Evolutionary conservation across 2,888 invertebrate species (phyloP), one percentile per base, ranked within the genome.

Genomic region (Drosophila austrosaltans): DNA sequence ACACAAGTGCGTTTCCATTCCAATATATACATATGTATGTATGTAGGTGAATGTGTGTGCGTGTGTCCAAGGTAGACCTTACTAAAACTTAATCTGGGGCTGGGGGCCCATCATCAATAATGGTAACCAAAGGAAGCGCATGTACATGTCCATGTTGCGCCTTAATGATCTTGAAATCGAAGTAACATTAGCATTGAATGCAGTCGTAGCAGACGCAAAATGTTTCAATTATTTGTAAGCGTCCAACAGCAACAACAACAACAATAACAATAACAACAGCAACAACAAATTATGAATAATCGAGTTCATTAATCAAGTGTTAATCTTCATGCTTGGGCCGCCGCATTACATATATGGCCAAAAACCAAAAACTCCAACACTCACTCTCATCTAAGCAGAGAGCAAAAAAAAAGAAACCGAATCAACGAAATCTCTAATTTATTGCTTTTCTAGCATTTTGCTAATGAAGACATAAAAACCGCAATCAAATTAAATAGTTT

Each of bases 401-500:
- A 57, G 57, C 57, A 32, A 36, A 57, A 57, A 39, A 32, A 57
- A 57, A 39, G 16, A 16, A 16, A 16, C 39, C 22, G 57, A 57
- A 57, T 48, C 48, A 48, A 48, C 72, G 58, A 77, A 85, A 85
- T 85, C 85, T 78, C 72, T 82, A 82, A 86, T 86, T 86, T 89
- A 86, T 86, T 81, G 68, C 75, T 69, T 79, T 81, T 78, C 77
- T 76, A 80, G 73, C 87, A 76, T 87, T 86, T 86, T 76, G 86
- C 89, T 87, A 89, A 86, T 86, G 87, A 86, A 86, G 86, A 86
- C 89, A 86, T 86, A 86, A 86, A 87, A 86, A 89, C 88, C 87
- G 86, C 86, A 89, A 86, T 89, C 86, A 86, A 86, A 86, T 82
- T 82, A 82, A 84, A 79, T 79, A 76, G 81, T 79, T 73, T 88